phyloP scores from a whole-genome alignment of 1,140 invertebrate genomes.

The Dendroctonus ponderosae region DNA sequence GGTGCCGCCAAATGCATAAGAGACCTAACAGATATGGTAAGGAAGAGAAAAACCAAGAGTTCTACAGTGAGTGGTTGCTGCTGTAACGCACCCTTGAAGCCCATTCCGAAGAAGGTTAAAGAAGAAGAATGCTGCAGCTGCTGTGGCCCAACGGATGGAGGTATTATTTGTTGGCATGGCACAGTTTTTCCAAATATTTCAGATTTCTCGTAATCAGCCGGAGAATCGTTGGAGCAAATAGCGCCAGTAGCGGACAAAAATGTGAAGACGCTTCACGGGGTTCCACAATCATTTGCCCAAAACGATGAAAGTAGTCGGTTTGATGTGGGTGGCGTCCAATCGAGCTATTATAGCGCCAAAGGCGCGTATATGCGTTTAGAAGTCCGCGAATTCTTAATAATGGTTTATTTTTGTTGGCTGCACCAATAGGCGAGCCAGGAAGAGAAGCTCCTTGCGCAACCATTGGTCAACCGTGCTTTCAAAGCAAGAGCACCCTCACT shows the following conservation, averaged over 20 bases:
- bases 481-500: conserved; percentile 7
- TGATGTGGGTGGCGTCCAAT: conserved; percentile 4
- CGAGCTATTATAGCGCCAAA: conserved; percentile 19
- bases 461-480: conserved; percentile 5
- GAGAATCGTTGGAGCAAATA: conserved; percentile 4
- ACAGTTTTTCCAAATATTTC: background rate
- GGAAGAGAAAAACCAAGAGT: conserved; percentile 18
- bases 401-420: too few species aligned
- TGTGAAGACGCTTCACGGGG: conserved; percentile 17
- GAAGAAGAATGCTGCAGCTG: conserved; percentile 27
- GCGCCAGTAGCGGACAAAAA: conserved; percentile 7
- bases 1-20: conserved; percentile 38
- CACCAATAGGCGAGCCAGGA: background rate
- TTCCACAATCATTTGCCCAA: conserved; percentile 16
- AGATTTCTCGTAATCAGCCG: background rate
- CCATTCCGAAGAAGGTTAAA: background rate
- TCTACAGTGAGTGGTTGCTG: background rate
- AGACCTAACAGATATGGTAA: conserved; percentile 39
- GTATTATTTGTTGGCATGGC: conserved; percentile 1
- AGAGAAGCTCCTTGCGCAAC: conserved; percentile 5
- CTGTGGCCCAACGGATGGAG: conserved; percentile 19
- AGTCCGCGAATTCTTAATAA: background rate
- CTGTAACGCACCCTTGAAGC: conserved; percentile 11
- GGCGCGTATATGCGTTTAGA: background rate
- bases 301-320: conserved; percentile 25